phyloP scores from a whole-genome alignment of 2,888 invertebrate species.

The Zeuzera pyrina region DNA sequence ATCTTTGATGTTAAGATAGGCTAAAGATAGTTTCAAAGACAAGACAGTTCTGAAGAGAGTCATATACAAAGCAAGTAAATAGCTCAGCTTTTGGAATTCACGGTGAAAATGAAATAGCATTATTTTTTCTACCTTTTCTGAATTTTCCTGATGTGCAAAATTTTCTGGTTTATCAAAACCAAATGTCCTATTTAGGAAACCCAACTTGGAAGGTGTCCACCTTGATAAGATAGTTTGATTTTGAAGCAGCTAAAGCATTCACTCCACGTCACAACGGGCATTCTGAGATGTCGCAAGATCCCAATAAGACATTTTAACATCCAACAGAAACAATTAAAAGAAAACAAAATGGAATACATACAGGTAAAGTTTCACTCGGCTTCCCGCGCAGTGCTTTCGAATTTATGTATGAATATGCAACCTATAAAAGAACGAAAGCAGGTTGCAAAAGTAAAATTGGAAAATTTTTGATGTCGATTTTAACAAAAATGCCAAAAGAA shows the following conservation, averaged over 20 bases:
- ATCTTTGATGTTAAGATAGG: no score
- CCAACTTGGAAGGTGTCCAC: no score
- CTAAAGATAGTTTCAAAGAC: no score
- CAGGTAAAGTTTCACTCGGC: conserved; percentile 77
- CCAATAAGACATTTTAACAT: conserved; percentile 9
- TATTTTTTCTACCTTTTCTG: no score
- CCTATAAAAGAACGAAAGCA: conserved; percentile 76
- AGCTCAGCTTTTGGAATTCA: no score
- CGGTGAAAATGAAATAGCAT: no score
- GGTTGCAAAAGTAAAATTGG: conserved; percentile 61
- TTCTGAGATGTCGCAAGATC: conserved; percentile 6
- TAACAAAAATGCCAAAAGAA: conserved; percentile 20
- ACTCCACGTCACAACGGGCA: not conserved
- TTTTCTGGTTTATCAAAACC: no score
- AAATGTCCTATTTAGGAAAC: no score
- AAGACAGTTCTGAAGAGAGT: no score
- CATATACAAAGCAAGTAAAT: no score
- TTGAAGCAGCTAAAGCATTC: conserved; percentile 2
- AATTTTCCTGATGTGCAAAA: no score
- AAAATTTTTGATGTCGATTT: conserved; percentile 24
- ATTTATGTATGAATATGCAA: conserved; percentile 73
- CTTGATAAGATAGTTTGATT: no score
- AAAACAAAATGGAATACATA: conserved; percentile 75
- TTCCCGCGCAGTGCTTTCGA: conserved; percentile 53
- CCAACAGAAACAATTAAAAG: conserved; percentile 23